Percentiles rank a stretch among this genome's conserved stretches.
Evolutionary conservation across 2,797 vertebrate genomes (phyloP).

Genomic region (Hoplostethus atlanticus): DNA sequence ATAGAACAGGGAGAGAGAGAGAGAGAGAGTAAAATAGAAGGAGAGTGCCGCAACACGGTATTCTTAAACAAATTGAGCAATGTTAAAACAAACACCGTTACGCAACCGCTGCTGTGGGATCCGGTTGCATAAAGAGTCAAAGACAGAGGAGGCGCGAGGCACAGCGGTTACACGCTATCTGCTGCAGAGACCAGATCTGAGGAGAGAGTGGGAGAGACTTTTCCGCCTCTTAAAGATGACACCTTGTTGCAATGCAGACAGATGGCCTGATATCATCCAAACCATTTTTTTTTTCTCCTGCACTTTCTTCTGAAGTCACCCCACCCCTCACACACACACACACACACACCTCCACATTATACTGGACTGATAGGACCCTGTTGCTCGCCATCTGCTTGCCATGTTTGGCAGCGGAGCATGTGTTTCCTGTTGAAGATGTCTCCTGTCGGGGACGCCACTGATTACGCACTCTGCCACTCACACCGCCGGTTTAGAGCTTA

Average conservation of each 20-base stretch:
- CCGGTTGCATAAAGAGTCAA: slow-evolving; percentile 59
- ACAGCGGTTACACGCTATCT: slow-evolving; percentile 44
- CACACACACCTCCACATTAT: slow-evolving; percentile 12
- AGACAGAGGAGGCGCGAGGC: slow-evolving; percentile 54
- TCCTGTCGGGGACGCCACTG: slow-evolving; percentile 50
- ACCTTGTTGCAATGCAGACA: slow-evolving; percentile 70
- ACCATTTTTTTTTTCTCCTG: slow-evolving; percentile 24
- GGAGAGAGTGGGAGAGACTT: slow-evolving; percentile 52
- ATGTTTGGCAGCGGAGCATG: slow-evolving; percentile 56
- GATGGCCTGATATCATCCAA: slow-evolving; percentile 74
- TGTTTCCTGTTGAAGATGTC: slow-evolving; percentile 59
- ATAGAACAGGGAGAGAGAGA: neutral
- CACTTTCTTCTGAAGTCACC: slow-evolving; percentile 59
- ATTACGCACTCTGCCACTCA: slow-evolving; percentile 49
- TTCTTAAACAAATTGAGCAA: slow-evolving; percentile 32
- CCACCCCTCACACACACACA: slow-evolving; percentile 10
- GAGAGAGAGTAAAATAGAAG: slow-evolving; percentile 7
- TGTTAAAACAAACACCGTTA: slow-evolving; percentile 53
- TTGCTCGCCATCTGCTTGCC: slow-evolving; percentile 79
- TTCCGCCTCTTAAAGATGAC: slow-evolving; percentile 64
- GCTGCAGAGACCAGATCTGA: slow-evolving; percentile 44
- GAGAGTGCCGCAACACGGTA: slow-evolving; percentile 7
- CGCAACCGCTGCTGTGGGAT: slow-evolving; percentile 55
- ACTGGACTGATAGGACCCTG: slow-evolving; percentile 69
- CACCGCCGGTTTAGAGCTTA: slow-evolving; percentile 28